phyloP scores from a whole-genome alignment of 2,113 vertebrate genomes.

The Tachysurus fulvidraco region DNA sequence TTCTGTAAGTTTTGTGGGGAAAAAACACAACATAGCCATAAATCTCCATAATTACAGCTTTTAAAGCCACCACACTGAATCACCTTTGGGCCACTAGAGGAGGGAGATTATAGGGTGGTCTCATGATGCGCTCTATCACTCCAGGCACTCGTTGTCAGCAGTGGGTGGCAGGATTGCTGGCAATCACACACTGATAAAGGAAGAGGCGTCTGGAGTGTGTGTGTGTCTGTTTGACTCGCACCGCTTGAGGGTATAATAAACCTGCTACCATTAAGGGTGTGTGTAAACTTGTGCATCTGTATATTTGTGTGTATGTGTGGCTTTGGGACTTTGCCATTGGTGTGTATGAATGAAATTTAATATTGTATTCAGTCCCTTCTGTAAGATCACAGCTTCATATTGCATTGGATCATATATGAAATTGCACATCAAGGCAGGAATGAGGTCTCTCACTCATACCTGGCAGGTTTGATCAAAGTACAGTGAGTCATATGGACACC shows the following conservation, averaged over 20 bases:
- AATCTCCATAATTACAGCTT: not conserved
- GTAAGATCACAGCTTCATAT: constrained; percentile 3
- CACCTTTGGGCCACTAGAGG: not conserved
- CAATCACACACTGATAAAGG: constrained; percentile 12
- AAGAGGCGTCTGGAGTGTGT: constrained; percentile 3
- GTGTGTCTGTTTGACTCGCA: constrained; percentile 19
- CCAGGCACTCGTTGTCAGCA: not conserved
- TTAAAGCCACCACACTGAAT: not conserved
- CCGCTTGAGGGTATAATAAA: constrained; percentile 55
- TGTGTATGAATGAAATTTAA: constrained; percentile 29
- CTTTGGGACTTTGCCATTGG: not conserved
- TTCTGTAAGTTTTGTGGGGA: not conserved
- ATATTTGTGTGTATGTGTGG: not conserved
- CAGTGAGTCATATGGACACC: constrained; percentile 34
- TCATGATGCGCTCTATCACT: constrained; percentile 14
- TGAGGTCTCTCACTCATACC: constrained; percentile 9
- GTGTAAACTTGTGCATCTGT: constrained; percentile 24
- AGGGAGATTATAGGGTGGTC: constrained; percentile 30
- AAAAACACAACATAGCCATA: not conserved
- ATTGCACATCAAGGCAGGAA: constrained; percentile 6
- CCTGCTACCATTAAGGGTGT: constrained; percentile 35
- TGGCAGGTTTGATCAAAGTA: constrained; percentile 17
- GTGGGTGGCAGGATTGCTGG: constrained; percentile 23
- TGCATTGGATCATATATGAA: constrained; percentile 8
- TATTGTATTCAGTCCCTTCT: constrained; percentile 23